Base-by-base conservation (phyloP, 2,113 vertebrate genomes). In the Aplodontia rufa region DNA sequence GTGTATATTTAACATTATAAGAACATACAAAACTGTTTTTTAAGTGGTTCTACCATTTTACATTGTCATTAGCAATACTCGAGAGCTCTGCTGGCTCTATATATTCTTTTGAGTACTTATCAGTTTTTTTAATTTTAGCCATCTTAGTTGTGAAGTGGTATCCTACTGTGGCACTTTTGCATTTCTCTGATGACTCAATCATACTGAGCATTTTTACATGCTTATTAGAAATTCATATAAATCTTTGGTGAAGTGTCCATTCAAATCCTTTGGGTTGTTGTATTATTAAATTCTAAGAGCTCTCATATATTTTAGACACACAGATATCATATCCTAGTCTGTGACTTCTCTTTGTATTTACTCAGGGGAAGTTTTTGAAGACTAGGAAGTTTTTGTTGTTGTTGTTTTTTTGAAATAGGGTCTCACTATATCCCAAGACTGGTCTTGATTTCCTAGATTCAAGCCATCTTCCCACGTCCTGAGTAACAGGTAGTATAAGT, bases 11-110 rank as follows among this genome's bases (percentile, higher is more conserved):
- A 76, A 45, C 37, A 90, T 95, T 74, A 42, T 35, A 93, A 92
- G 53, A 95, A 81, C 17, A 22, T 69, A 45, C 16, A 62, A 62
- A 91, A 95, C 42, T 71, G 78, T 88, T 62, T 87, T 90, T 75
- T 82, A 68, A 92, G 80, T 81, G 16, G 60, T 66, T 90, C 83
- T 94, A 80, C 80, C 79, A 87, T 84, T 90, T 83, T 74, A 96
- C 17, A 75, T 7, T 66, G 60, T 68, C n/a, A 72, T 72, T 49
- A 76, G 49, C 22, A 75, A 87, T 26, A 94, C 19, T 4, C 84
- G 78, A 84, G 71, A 83, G 32, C 30, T 83, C 11, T 75, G 64
- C 32, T 62, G 51, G 51, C 40, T 89, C 66, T n/a, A n/a, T 55
- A 42, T 10, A 72, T 30, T 12, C n/a, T 93, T 95, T 85, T 13